Conservation (phyloP, 2,797 vertebrate species). For the Acanthopagrus latus region DNA sequence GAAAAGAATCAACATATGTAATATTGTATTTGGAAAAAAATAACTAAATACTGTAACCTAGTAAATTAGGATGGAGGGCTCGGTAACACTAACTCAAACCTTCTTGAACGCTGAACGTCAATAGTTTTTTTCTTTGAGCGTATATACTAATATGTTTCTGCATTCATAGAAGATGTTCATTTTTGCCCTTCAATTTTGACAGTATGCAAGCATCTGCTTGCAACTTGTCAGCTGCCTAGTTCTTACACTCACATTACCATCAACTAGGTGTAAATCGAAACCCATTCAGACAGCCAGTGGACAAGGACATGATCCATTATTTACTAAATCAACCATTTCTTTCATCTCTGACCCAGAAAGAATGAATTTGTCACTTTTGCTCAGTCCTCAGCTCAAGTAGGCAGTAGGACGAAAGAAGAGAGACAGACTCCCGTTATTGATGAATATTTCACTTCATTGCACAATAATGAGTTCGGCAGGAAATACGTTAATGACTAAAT, state of each 20-base stretch:
- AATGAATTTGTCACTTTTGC: slow-evolving; percentile 68
- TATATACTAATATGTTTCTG: background rate
- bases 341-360: slow-evolving; percentile 71
- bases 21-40: too few relatives aligned
- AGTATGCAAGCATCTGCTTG: background rate
- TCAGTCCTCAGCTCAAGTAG: slow-evolving; percentile 22
- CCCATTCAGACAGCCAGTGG: slow-evolving; percentile 58
- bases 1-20: too few relatives aligned
- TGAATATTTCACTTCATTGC: slow-evolving; percentile 47
- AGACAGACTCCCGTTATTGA: slow-evolving; percentile 17
- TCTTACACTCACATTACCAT: slow-evolving; percentile 39
- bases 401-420: slow-evolving; percentile 15
- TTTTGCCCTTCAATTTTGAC: background rate
- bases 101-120: background rate
- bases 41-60: background rate
- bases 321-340: slow-evolving; percentile 70
- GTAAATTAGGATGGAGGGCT: background rate
- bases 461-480: background rate
- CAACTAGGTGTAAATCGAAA: slow-evolving; percentile 59
- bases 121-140: background rate
- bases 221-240: slow-evolving; percentile 29
- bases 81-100: background rate
- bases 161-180: background rate
- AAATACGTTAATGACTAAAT: slow-evolving; percentile 18
- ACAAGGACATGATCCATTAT: slow-evolving; percentile 70